Conservation (phyloP, 2,888 invertebrate species). For the Drosophila pseudotalamancana region DNA sequence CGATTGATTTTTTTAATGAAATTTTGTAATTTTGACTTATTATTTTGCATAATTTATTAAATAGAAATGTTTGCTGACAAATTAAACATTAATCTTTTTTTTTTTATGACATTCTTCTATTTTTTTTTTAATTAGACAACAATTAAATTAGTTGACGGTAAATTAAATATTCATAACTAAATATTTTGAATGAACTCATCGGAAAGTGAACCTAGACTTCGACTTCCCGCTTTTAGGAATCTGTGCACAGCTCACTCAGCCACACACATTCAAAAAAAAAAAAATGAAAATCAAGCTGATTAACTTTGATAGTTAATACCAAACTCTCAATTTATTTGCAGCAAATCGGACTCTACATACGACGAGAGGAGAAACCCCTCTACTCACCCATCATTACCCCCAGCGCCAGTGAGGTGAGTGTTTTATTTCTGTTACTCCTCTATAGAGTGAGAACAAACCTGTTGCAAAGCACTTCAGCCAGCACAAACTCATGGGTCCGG, state of each 20-base stretch:
- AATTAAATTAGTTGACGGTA: too few relatives aligned
- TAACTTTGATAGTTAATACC: neutral
- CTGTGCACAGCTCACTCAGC: neutral
- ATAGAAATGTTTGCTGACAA: too few relatives aligned
- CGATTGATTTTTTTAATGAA: too few relatives aligned
- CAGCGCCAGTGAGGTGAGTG: constrained; percentile 78
- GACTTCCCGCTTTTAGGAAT: too few relatives aligned
- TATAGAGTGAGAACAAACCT: constrained; percentile 4
- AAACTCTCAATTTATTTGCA: constrained; percentile 42
- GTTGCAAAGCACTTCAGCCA: constrained; percentile 23
- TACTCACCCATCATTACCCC: constrained; percentile 75
- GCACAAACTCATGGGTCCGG: constrained; percentile 27
- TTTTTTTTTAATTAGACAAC: too few relatives aligned
- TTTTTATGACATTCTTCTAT: too few relatives aligned
- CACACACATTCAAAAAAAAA: too few relatives aligned
- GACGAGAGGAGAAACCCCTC: constrained; percentile 80
- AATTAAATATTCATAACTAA: too few relatives aligned
- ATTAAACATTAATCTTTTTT: too few relatives aligned
- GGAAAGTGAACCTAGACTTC: too few relatives aligned
- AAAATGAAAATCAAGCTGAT: neutral
- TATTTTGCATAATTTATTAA: too few relatives aligned
- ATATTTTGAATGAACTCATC: neutral
- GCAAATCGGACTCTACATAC: constrained; percentile 82
- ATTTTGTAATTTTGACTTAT: too few relatives aligned
- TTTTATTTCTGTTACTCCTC: neutral